Conservation (phyloP, 2,888 invertebrate genomes). For the Eilema caniola region DNA sequence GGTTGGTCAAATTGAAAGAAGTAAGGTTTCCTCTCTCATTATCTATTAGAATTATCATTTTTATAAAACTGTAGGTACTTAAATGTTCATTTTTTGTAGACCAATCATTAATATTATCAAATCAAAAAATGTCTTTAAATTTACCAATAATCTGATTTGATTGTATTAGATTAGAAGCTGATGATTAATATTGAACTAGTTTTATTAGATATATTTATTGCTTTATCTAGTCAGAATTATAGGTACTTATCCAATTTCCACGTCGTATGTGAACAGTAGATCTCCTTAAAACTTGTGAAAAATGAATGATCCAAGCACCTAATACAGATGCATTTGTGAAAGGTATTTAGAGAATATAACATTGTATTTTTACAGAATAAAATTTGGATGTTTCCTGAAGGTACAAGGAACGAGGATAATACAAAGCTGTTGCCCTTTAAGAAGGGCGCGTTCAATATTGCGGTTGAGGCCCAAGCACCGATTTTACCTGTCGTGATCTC, state of each 20-base stretch:
- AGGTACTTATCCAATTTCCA: too few relatives aligned
- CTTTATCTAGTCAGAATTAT: too few relatives aligned
- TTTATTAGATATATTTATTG: too few relatives aligned
- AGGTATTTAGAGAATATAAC: not conserved
- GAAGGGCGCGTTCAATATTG: constrained; percentile 91
- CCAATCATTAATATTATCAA: not conserved
- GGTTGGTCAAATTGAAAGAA: not conserved
- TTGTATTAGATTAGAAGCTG: too few relatives aligned
- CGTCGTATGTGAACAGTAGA: too few relatives aligned
- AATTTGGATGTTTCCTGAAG: constrained; percentile 91
- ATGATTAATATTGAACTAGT: too few relatives aligned
- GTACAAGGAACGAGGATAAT: constrained; percentile 86
- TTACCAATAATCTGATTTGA: too few relatives aligned
- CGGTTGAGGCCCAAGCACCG: constrained; percentile 89
- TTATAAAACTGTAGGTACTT: not conserved
- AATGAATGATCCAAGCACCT: not conserved
- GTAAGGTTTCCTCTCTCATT: not conserved
- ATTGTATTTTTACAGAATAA: constrained; percentile 81
- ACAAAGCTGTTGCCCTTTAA: constrained; percentile 89
- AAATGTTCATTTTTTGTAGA: not conserved
- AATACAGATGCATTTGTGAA: not conserved
- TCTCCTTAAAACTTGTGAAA: too few relatives aligned
- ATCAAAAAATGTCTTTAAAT: too few relatives aligned
- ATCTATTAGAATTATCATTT: not conserved
- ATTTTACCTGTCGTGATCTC: constrained; percentile 90